Conservation (phyloP, 2,113 vertebrate genomes). For the Jaculus jaculus region DNA sequence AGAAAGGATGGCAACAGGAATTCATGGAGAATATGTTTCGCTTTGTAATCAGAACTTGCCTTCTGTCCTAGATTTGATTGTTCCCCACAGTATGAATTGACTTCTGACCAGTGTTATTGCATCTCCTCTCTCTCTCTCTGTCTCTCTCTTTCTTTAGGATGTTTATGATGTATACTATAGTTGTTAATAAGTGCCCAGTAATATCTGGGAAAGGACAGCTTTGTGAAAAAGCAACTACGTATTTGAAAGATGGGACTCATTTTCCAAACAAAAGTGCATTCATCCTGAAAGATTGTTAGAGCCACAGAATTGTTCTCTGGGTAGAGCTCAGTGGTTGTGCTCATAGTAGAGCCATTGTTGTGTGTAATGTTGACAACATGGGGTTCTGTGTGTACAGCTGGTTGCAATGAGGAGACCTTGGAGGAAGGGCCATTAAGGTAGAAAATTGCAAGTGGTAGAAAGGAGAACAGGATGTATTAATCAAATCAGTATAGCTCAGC, state of each 20-base stretch:
- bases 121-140: too few species aligned
- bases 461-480: not conserved
- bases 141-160: not conserved
- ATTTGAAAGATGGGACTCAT: not conserved
- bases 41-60: not conserved
- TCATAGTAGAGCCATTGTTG: not conserved
- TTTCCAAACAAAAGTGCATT: not conserved
- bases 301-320: not conserved
- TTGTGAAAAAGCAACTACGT: not conserved
- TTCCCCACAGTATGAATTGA: not conserved
- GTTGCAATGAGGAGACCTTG: not conserved
- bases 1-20: not conserved
- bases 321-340: not conserved
- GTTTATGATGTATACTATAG: not conserved
- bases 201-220: not conserved
- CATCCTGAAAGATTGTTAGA: not conserved
- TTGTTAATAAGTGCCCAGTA: not conserved
- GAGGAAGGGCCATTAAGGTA: not conserved
- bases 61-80: not conserved
- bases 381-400: accelerated
- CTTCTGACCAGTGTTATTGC: not conserved
- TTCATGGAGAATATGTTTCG: not conserved
- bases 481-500: not conserved
- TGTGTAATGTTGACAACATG: not conserved
- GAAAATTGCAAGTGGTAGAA: not conserved